Evolutionary conservation across 2,113 vertebrate species (phyloP).

Genomic region (Anolis carolinensis): DNA sequence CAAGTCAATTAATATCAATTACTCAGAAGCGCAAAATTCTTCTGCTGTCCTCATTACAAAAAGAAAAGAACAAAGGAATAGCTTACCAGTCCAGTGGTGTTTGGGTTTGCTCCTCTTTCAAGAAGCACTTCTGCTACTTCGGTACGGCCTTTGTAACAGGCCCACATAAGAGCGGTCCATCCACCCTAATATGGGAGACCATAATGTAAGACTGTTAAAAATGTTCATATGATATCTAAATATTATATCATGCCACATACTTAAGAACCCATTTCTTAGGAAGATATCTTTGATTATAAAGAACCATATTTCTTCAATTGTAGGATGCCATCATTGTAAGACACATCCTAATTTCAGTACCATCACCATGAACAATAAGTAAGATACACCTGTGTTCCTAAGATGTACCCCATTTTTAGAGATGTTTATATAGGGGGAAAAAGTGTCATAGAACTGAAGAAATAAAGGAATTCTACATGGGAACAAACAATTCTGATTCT

Average conservation of each 20-base stretch:
- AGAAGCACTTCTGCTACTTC: conserved; percentile 89
- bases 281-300: too few species aligned
- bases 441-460: too few species aligned
- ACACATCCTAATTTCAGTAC: too few species aligned
- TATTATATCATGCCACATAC: background rate
- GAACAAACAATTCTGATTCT: background rate
- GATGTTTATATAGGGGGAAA: too few species aligned
- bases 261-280: background rate
- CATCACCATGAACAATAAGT: too few species aligned
- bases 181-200: conserved; percentile 81
- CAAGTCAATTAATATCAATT: background rate
- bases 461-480: background rate
- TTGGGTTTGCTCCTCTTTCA: conserved; percentile 91
- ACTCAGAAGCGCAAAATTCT: background rate
- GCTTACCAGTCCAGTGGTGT: conserved; percentile 94
- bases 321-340: too few species aligned
- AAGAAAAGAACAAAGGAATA: background rate
- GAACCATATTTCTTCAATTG: too few species aligned
- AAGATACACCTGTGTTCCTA: too few species aligned
- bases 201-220: background rate
- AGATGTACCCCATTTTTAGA: too few species aligned
- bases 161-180: conserved; percentile 98
- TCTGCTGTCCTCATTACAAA: background rate
- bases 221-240: background rate
- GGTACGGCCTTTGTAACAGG: conserved; percentile 90